Evolutionary conservation across 2,888 invertebrate species (phyloP).

Genomic region (Pyralis farinalis): DNA sequence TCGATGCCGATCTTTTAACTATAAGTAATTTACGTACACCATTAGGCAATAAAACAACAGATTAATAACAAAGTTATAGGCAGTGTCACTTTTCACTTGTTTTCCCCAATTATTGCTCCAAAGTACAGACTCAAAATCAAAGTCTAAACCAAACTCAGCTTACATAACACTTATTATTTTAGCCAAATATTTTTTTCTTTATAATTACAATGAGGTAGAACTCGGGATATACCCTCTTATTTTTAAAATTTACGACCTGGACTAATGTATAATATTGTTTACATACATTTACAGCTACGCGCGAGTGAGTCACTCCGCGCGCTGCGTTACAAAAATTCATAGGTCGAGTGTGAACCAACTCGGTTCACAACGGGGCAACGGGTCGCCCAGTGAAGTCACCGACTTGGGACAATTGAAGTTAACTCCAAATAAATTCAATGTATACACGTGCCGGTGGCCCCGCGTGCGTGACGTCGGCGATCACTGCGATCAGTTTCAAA

Average conservation of each 20-base stretch:
- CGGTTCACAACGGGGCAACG: no score
- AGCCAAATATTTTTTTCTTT: constrained; percentile 57
- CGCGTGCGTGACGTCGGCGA: background rate
- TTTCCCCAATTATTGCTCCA: constrained; percentile 61
- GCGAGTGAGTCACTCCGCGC: background rate
- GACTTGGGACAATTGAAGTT: background rate
- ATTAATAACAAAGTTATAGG: constrained; percentile 38
- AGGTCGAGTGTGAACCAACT: no score
- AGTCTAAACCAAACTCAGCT: constrained; percentile 44
- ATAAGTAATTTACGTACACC: constrained; percentile 2
- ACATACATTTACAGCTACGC: background rate
- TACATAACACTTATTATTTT: constrained; percentile 61
- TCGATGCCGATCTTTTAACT: background rate
- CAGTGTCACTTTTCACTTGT: constrained; percentile 42
- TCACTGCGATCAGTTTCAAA: constrained; percentile 2
- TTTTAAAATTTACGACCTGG: constrained; percentile 60
- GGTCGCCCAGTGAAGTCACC: background rate
- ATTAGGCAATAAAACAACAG: constrained; percentile 16
- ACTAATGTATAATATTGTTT: constrained; percentile 21
- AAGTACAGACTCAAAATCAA: constrained; percentile 43
- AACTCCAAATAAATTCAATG: background rate
- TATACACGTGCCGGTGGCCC: constrained; percentile 3
- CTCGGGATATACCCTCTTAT: constrained; percentile 53
- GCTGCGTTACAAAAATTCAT: background rate
- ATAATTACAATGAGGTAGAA: constrained; percentile 79